Conservation (phyloP, 2,113 vertebrate species). For the Pachycephala philippinensis region DNA sequence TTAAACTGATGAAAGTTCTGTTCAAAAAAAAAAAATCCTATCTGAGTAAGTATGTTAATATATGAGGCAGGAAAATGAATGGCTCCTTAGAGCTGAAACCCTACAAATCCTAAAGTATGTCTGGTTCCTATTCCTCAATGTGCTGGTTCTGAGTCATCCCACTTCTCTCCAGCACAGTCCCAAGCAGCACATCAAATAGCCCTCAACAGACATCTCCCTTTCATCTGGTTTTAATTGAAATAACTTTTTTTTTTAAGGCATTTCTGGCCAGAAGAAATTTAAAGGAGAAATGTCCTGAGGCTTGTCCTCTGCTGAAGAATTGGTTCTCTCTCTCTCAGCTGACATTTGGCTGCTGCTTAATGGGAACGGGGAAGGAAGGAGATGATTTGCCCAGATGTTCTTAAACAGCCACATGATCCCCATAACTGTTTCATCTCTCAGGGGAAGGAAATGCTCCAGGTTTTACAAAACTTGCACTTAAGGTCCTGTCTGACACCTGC, state of each 20-base stretch:
- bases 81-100: background rate
- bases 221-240: slow-evolving; percentile 5
- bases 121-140: background rate
- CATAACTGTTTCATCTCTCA: background rate
- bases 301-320: background rate
- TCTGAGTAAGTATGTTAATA: background rate
- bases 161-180: background rate
- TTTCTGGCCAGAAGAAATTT: background rate
- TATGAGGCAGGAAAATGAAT: background rate
- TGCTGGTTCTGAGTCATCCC: background rate
- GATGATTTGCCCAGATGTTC: background rate
- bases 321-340: background rate
- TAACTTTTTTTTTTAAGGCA: background rate
- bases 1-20: background rate
- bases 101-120: background rate
- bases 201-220: background rate
- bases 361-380: background rate
- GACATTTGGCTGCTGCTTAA: background rate
- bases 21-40: background rate
- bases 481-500: background rate
- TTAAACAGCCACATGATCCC: background rate
- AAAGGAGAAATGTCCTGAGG: background rate
- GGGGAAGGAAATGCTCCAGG: background rate
- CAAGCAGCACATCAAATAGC: background rate
- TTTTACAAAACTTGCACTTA: background rate